A percentile compares a stretch with the other conserved stretches of the same genome.
These are phyloP conservation scores for Micrasema longulum DNA, from an alignment of 1,140 invertebrate genomes.

Conservation along the genomic window DNA sequence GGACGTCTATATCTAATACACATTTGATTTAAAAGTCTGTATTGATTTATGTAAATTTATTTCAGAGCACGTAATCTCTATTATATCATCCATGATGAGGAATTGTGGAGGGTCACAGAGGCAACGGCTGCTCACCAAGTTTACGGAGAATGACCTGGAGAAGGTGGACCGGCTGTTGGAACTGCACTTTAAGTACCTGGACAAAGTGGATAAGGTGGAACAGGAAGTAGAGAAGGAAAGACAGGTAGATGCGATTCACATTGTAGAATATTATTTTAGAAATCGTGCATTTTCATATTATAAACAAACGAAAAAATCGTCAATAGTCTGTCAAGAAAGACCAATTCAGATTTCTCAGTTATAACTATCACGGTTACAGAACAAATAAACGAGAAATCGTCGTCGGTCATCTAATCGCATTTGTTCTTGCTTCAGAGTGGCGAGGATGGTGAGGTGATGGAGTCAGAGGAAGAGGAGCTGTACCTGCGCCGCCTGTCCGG, in stretches of 20 bases:
- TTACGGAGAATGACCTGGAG: constrained; percentile 98
- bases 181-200: constrained; percentile 97
- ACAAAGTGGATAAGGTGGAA: constrained; percentile 92
- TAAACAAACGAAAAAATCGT: too few relatives aligned
- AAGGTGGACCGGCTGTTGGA: constrained; percentile 97
- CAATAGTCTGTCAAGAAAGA: too few relatives aligned
- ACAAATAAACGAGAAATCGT: too few relatives aligned
- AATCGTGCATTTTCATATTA: too few relatives aligned
- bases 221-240: constrained; percentile 76
- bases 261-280: too few relatives aligned
- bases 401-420: too few relatives aligned
- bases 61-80: constrained; percentile 93
- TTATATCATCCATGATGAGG: constrained; percentile 91
- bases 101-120: constrained; percentile 92
- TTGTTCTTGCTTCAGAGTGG: constrained; percentile 34
- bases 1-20: too few relatives aligned
- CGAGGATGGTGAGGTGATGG: constrained; percentile 60
- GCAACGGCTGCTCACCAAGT: constrained; percentile 93
- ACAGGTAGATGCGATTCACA: constrained; percentile 61
- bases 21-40: too few relatives aligned
- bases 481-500: constrained; percentile 92
- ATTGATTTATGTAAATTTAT: too few relatives aligned
- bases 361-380: too few relatives aligned
- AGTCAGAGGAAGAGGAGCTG: constrained; percentile 74
- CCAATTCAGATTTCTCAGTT: too few relatives aligned